Conservation (phyloP, 2,888 invertebrate species). For the Drosophila melanosoma region DNA sequence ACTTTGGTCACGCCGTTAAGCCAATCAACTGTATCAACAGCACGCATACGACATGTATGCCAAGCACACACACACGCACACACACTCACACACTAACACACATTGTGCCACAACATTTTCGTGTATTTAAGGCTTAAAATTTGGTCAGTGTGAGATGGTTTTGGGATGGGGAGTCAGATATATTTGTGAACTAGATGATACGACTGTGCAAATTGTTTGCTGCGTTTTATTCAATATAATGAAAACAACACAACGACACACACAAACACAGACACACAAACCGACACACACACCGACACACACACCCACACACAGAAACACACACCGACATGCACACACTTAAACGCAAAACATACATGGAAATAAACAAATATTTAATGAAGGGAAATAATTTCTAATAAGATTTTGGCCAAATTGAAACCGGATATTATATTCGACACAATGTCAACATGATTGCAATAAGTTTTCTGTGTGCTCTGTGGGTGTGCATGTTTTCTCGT, state of each 20-base stretch:
- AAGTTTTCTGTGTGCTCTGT: conserved; percentile 10
- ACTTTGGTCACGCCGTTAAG: conserved; percentile 64
- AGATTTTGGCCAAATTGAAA: conserved; percentile 71
- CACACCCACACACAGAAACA: conserved; percentile 14
- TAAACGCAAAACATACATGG: conserved; percentile 9
- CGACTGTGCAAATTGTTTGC: conserved; percentile 31
- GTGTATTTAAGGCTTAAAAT: conserved; percentile 67
- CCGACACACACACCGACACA: conserved; percentile 21
- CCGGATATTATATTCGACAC: conserved; percentile 52
- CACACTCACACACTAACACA: conserved; percentile 21
- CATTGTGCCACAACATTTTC: conserved; percentile 28
- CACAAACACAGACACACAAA: conserved; percentile 15
- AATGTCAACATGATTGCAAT: conserved; percentile 41
- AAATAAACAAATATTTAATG: conserved; percentile 67
- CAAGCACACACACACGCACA: conserved; percentile 28
- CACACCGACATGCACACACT: conserved; percentile 14
- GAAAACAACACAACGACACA: conserved; percentile 30
- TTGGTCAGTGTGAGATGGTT: conserved; percentile 12
- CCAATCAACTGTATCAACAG: conserved; percentile 79
- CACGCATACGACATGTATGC: conserved; percentile 57
- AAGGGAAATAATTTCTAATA: conserved; percentile 77
- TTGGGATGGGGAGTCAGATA: conserved; percentile 22
- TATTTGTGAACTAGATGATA: conserved; percentile 19
- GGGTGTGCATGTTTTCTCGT: conserved; percentile 19
- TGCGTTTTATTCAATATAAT: conserved; percentile 58